These are phyloP conservation scores for Meandrina meandrites DNA, from an alignment of 92 coral and sea anemone species.

Conservation along the genomic window DNA sequence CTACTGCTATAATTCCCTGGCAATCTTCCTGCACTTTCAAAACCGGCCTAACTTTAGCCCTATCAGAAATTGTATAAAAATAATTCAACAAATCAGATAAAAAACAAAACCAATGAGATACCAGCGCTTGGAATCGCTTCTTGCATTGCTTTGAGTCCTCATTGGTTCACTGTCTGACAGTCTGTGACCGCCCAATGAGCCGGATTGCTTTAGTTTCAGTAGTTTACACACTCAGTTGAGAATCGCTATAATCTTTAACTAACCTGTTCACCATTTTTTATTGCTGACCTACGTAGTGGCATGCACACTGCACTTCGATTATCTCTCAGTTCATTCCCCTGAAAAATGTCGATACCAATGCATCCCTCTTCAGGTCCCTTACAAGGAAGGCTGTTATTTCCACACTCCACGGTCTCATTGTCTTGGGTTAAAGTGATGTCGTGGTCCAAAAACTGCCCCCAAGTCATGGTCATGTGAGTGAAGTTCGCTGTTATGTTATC, in stretches of 20 bases:
- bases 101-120: too few species aligned
- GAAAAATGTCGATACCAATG: constrained; percentile 17
- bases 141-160: too few species aligned
- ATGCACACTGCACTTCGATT: constrained; percentile 28
- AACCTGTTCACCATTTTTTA: constrained; percentile 31
- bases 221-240: too few species aligned
- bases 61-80: too few species aligned
- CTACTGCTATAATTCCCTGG: too few species aligned
- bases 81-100: too few species aligned
- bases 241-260: neutral
- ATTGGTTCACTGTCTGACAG: too few species aligned
- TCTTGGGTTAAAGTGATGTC: constrained; percentile 34
- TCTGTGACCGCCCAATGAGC: too few species aligned
- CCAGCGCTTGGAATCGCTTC: too few species aligned
- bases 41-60: too few species aligned
- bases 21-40: too few species aligned
- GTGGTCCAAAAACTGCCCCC: constrained; percentile 53
- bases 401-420: constrained; percentile 19
- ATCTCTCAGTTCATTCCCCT: neutral
- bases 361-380: constrained; percentile 15
- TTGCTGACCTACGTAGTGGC: constrained; percentile 20
- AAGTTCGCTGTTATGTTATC: constrained; percentile 20
- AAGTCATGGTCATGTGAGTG: constrained; percentile 55
- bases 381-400: constrained; percentile 27
- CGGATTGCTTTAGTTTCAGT: too few species aligned